phyloP scores from a whole-genome alignment of 2,797 vertebrate species.

The Gallinago solitaria region DNA sequence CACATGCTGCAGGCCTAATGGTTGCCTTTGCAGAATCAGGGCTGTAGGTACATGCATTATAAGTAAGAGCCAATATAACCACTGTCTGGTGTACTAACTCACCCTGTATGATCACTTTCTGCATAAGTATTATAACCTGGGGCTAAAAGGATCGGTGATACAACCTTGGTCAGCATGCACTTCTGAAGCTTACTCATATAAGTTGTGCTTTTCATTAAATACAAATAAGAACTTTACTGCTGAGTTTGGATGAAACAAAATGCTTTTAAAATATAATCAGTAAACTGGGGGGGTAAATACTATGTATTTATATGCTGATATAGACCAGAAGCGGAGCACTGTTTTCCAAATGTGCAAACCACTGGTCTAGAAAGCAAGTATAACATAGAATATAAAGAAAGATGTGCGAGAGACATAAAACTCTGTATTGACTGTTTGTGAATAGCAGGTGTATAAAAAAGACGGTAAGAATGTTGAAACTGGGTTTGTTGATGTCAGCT shows the following conservation, averaged over 20 bases:
- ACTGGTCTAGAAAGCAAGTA: constrained; percentile 39
- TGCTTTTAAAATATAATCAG: constrained; percentile 5
- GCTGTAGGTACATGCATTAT: background rate
- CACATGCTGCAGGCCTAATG: background rate
- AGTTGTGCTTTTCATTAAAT: constrained; percentile 24
- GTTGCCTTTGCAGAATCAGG: background rate
- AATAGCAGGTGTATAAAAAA: constrained; percentile 59
- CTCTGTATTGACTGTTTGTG: constrained; percentile 36
- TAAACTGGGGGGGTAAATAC: background rate
- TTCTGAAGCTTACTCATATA: constrained; percentile 20
- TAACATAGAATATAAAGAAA: background rate
- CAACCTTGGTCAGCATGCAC: constrained; percentile 2
- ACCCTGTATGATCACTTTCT: background rate
- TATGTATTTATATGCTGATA: constrained; percentile 2
- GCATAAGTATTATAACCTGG: background rate
- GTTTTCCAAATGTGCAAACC: background rate
- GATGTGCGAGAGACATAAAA: background rate
- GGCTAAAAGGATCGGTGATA: background rate
- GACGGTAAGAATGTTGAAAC: constrained; percentile 58
- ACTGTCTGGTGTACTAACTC: background rate
- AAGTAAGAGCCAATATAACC: background rate
- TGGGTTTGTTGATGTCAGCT: constrained; percentile 39
- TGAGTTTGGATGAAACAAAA: constrained; percentile 23
- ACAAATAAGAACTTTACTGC: background rate
- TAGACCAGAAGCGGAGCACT: constrained; percentile 25